Conservation (phyloP, 2,113 vertebrate genomes). For the Cyanocitta stelleri region DNA sequence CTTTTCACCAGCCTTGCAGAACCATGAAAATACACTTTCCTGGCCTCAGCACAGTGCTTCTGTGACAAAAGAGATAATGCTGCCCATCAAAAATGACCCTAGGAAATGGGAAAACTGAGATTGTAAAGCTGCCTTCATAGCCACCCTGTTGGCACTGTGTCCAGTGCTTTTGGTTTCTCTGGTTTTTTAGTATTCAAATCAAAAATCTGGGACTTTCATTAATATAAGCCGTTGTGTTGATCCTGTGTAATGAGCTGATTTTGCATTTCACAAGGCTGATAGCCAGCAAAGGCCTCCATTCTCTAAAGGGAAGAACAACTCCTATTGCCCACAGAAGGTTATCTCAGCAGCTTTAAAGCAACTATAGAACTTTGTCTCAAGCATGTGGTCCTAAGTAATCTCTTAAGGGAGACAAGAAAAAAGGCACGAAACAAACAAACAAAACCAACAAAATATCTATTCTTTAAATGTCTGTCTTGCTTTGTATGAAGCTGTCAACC, state of each 20-base stretch:
- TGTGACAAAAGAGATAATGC: slow-evolving; percentile 38
- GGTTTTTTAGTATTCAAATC: not conserved
- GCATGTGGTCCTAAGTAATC: not conserved
- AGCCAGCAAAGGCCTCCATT: not conserved
- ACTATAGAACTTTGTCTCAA: not conserved
- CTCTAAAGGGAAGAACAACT: not conserved
- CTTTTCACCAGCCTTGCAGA: slow-evolving; percentile 15
- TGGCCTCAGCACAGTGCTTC: not conserved
- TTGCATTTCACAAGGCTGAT: not conserved
- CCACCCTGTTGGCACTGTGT: not conserved
- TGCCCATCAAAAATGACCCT: slow-evolving; percentile 43
- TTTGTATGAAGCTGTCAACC: not conserved
- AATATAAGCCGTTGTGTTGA: not conserved
- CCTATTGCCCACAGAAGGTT: not conserved
- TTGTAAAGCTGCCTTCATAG: slow-evolving; percentile 36
- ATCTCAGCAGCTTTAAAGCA: not conserved
- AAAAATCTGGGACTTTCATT: not conserved
- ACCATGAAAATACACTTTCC: slow-evolving; percentile 13
- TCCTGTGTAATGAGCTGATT: not conserved
- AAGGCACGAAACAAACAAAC: not conserved
- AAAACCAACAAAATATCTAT: not conserved
- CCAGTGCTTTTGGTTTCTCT: not conserved
- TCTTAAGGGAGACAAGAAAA: not conserved
- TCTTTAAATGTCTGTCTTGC: not conserved
- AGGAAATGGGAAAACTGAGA: slow-evolving; percentile 29